These are phyloP conservation scores for Apamea epomidion DNA, from an alignment of 2,888 invertebrate genomes.

Conservation along the genomic window DNA sequence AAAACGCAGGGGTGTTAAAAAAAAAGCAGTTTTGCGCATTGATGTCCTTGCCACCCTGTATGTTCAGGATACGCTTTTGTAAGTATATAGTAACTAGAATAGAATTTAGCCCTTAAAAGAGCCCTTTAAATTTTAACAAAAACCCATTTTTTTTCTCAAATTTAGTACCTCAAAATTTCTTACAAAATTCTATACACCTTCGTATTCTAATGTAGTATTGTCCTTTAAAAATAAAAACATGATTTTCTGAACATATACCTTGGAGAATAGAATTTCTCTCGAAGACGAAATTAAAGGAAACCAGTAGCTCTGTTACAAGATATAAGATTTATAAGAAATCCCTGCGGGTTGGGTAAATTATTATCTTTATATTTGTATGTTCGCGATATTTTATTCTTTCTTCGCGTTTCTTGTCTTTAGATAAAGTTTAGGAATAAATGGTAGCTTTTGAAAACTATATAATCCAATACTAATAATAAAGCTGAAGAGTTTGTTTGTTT, in stretches of 20 bases:
- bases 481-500: no score
- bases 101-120: not conserved
- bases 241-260: constrained; percentile 12
- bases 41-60: no score
- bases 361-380: constrained; percentile 43
- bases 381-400: constrained; percentile 17
- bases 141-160: not conserved
- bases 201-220: not conserved
- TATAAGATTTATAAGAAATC: constrained; percentile 54
- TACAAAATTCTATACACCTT: no score
- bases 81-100: not conserved
- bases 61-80: no score
- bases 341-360: constrained; percentile 39
- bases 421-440: constrained; percentile 6
- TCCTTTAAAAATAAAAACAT: constrained; percentile 20
- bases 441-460: not conserved
- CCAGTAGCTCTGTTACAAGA: constrained; percentile 30
- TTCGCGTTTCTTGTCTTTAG: constrained; percentile 12
- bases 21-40: no score
- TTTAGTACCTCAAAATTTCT: not conserved
- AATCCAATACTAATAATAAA: no score
- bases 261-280: constrained; percentile 48
- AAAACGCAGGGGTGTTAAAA: no score
- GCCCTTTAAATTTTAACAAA: no score
- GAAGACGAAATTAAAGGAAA: constrained; percentile 57